Base-by-base conservation (phyloP, 2,113 vertebrate species). In the Cygnus buccinator region DNA sequence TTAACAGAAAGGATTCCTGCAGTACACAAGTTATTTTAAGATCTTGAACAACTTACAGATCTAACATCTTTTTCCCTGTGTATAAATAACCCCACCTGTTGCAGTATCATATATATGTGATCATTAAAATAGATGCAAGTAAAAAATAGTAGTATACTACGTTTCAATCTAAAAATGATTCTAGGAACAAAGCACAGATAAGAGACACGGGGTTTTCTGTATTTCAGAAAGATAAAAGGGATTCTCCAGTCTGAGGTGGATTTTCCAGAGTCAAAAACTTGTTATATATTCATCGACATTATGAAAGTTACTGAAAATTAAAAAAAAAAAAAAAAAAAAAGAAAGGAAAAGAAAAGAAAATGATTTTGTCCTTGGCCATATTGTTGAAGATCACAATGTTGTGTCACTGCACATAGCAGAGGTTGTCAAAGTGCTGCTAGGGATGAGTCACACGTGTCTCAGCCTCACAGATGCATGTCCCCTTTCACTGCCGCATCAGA, bases 81-180 rank as follows among this genome's bases (percentile, higher is more conserved):
- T 84, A 96, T 87, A 94, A 96, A 96, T 96, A 95, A 93, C 55
- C 75, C 76, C 92, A 97, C 94, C 92, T 96, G 96, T 93, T 96
- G 77, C 73, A 82, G 76, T 90, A 79, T 93, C 92, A 93, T 74
- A 87, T 91, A 92, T 52, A 94, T 89, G 73, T 73, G 77, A 79
- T 62, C 73, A 67, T 93, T 85, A 96, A 96, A 97, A 95, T 84
- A 97, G 94, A 82, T 62, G 48, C 76, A 90, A 92, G 80, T 37
- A 23, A 87, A 95, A 96, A 93, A 84, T 39, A 93, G 57, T 67
- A 55, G 70, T 89, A 81, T 58, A 74, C 33, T 70, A 89, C 50
- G 84, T 87, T 93, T 96, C 61, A 94, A 44, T 79, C 77, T 91
- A 84, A 92, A 94, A 96, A 65, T 89, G 1, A 84, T 95, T 96